A percentile compares a stretch with the other conserved stretches of the same genome.
phyloP scores from a whole-genome alignment of 2,113 vertebrate genomes.

The Rhinolophus sinicus region DNA sequence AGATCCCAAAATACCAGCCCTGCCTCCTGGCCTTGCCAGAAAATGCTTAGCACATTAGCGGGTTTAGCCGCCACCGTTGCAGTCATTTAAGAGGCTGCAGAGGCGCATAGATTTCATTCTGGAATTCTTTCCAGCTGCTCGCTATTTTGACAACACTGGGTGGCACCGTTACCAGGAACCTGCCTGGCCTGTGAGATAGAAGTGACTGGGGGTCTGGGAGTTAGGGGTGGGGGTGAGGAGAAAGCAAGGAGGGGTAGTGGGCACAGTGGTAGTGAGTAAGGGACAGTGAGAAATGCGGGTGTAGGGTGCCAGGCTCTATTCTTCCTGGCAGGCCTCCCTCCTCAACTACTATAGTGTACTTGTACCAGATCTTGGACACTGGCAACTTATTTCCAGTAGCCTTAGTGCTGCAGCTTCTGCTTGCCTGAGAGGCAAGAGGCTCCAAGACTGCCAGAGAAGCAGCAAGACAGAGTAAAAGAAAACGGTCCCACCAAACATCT shows the following conservation, averaged over 20 bases:
- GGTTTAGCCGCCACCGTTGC: constrained; percentile 79
- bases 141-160: constrained; percentile 78
- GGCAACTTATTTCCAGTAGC: constrained; percentile 2
- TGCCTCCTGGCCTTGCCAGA: constrained; percentile 80
- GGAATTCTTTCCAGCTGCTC: constrained; percentile 81
- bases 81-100: constrained; percentile 76
- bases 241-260: constrained; percentile 49
- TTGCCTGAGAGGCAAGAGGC: constrained; percentile 29
- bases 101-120: constrained; percentile 82
- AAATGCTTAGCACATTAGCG: constrained; percentile 86
- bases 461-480: background rate
- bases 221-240: constrained; percentile 40
- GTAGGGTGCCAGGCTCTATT: background rate
- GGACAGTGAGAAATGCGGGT: constrained; percentile 60
- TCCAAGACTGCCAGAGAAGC: background rate
- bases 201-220: constrained; percentile 44
- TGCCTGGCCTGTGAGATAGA: constrained; percentile 64
- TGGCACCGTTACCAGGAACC: constrained; percentile 79
- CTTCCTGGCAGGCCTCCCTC: background rate
- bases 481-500: background rate
- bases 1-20: constrained; percentile 80
- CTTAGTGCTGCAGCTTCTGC: constrained; percentile 42
- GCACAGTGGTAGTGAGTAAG: constrained; percentile 58
- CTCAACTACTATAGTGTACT: background rate
- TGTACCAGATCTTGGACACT: background rate